These are phyloP conservation scores for Oreochromis grahami DNA, from an alignment of 2,797 vertebrate species.

Conservation along the genomic window DNA sequence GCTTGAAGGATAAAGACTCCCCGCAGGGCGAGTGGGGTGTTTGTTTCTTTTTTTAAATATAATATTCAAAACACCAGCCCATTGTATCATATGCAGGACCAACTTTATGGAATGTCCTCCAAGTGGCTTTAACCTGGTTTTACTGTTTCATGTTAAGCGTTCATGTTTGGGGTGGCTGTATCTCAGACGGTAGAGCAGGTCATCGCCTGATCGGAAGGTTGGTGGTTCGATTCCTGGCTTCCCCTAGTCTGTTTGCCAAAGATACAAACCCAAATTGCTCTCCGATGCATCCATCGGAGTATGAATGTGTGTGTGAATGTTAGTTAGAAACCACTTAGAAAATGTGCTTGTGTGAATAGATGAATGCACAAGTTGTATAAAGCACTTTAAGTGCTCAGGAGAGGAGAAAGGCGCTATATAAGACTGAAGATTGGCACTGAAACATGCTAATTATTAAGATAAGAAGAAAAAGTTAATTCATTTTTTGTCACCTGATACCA, in stretches of 20 bases:
- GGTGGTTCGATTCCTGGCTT: fast-evolving
- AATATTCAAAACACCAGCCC: not conserved
- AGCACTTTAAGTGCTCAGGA: fast-evolving
- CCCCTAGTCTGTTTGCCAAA: too few species aligned
- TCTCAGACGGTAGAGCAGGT: not conserved
- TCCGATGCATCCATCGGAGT: fast-evolving
- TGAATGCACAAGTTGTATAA: not conserved
- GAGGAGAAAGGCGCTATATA: fast-evolving
- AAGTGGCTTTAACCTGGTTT: not conserved
- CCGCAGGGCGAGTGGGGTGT: fast-evolving
- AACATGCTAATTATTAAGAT: not conserved
- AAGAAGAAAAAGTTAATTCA: not conserved
- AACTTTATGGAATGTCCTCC: not conserved
- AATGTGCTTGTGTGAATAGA: fast-evolving
- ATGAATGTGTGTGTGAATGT: fast-evolving
- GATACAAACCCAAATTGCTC: not conserved
- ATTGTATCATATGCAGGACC: not conserved
- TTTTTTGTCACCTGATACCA: not conserved
- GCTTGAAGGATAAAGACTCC: not conserved
- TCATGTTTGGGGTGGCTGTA: not conserved
- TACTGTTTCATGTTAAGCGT: not conserved
- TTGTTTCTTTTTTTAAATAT: not conserved
- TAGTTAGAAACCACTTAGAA: not conserved
- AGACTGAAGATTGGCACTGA: fast-evolving
- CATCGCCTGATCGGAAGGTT: fast-evolving